Base-by-base conservation (phyloP, 2,888 invertebrate genomes). In the Ommatoiulus sabulosus region DNA sequence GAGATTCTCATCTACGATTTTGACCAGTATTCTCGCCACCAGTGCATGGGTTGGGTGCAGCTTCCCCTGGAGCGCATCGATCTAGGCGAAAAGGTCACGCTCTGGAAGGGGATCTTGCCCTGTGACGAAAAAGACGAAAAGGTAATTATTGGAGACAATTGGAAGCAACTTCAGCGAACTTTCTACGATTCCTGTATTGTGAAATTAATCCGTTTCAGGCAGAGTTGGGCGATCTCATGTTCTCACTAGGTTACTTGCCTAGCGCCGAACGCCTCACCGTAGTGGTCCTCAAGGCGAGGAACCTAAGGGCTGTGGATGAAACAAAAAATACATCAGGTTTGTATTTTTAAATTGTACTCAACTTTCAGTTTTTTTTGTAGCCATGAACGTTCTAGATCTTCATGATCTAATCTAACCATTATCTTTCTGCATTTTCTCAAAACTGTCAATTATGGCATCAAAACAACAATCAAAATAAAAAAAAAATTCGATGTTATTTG, bases 1-100 rank as follows among this genome's bases (percentile, higher is more conserved):
- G 95, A 95, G 92, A 93, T 95, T 87, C 92, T 95, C 6, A 91
- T 95, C 0, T 95, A 94, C 91, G 95, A 95, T 91, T 95, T 95
- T 90, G 95, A 95, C 91, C 94, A 95, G 4, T 95, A 94, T 91
- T 90, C 90, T 15, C 93, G 95, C 0, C 95, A 95, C 91, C 94
- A 95, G 88, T 95, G 94, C 91, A 94, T 95, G 89, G 95, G 95
- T 8, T 94, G 94, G 89, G 92, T 93, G 4, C 94, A 94, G 91
- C 91, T 95, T 24, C 94, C 94, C 0, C 91, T 95, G 90, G 93
- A 93, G 5, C 93, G 93, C 90, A 91, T 95, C 88, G 94, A 95
- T 90, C 92, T 95, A 4, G 93, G 93, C n/a, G 93, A 94, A 89
- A 94, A 94, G 90, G 93, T 94, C 0, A 93, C 93, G 15, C 90